Conservation (phyloP, 2,797 vertebrate species). For the Galagoides demidoff region DNA sequence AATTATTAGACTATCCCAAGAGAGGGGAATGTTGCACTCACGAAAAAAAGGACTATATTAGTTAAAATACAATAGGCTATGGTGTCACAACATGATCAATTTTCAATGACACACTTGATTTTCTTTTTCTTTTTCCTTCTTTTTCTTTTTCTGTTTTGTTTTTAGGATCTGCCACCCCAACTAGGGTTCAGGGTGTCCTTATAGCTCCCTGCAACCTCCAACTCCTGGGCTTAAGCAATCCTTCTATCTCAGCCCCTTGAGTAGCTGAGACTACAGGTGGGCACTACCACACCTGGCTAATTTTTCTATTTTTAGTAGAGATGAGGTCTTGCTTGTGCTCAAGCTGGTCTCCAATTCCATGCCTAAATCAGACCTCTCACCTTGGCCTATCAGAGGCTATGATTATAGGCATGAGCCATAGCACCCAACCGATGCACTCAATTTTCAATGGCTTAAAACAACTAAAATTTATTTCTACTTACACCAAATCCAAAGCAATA, state of each 20-base stretch:
- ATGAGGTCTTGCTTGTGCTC: background rate
- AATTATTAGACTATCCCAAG: background rate
- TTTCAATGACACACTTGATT: background rate
- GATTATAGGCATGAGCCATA: background rate
- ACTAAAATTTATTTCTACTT: background rate
- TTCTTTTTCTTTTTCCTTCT: background rate
- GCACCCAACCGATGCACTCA: background rate
- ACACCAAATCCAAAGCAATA: conserved; percentile 17
- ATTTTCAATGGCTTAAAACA: background rate
- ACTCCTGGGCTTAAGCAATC: background rate
- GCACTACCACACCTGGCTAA: background rate
- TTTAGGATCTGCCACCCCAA: background rate
- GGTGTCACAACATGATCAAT: background rate
- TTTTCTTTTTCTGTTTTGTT: background rate
- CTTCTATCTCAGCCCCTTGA: background rate
- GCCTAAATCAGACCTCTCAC: background rate
- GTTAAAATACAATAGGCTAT: background rate
- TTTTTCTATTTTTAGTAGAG: background rate
- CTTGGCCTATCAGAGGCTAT: background rate
- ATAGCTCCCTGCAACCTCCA: background rate
- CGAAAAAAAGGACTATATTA: background rate
- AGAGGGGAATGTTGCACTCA: background rate
- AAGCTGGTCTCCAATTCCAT: background rate
- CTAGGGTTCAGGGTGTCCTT: too few relatives aligned
- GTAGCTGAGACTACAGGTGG: background rate